A percentile compares a stretch with the other conserved stretches of the same genome.
phyloP scores from a whole-genome alignment of 2,797 vertebrate species.

The Uromys caudimaculatus region DNA sequence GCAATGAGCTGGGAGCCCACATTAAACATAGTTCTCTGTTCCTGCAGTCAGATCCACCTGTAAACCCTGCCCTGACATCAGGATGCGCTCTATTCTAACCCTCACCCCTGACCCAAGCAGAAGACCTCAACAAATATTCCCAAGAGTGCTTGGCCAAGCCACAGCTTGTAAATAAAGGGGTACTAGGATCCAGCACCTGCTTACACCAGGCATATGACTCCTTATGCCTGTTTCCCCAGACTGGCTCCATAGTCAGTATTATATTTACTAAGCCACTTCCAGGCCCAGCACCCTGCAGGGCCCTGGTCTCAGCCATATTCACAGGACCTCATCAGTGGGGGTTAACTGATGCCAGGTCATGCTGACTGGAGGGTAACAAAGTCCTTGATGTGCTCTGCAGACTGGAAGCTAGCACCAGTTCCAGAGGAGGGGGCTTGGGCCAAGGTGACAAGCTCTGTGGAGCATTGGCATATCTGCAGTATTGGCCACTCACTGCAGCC shows the following conservation, averaged over 20 bases:
- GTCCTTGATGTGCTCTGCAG: not conserved
- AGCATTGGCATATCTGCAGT: not conserved
- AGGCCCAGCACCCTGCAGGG: not conserved
- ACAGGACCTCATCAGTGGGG: too few species aligned
- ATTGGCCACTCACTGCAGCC: not conserved
- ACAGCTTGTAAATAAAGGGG: accelerated
- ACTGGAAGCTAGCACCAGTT: not conserved
- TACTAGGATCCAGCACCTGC: not conserved
- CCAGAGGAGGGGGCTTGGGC: not conserved
- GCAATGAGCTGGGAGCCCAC: not conserved
- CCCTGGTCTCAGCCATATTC: not conserved
- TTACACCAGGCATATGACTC: accelerated
- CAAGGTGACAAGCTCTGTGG: not conserved
- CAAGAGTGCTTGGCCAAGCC: not conserved
- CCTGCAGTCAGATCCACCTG: not conserved
- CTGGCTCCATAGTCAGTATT: too few species aligned
- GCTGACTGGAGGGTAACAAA: accelerated
- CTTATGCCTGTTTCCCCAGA: not conserved
- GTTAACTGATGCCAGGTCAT: not conserved
- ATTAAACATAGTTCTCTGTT: not conserved
- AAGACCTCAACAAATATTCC: not conserved
- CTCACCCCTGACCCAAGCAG: not conserved
- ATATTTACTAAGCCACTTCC: not conserved
- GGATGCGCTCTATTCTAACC: not conserved
- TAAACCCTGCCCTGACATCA: not conserved